Percentiles rank a stretch among this genome's conserved stretches.
These are phyloP conservation scores for Syrphus vitripennis DNA, from an alignment of 2,888 invertebrate genomes.

Conservation along the genomic window DNA sequence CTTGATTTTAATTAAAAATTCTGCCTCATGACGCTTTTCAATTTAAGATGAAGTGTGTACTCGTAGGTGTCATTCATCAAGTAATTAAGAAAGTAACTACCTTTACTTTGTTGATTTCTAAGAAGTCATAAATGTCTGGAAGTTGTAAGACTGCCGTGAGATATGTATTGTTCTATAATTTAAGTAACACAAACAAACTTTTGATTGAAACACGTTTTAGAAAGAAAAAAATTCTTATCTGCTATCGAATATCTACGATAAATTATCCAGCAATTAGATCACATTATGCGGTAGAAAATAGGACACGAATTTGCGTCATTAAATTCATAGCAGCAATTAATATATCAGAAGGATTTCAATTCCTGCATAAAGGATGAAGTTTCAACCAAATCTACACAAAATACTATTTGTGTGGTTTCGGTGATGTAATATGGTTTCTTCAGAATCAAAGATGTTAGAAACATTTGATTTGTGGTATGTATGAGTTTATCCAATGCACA, in stretches of 20 bases:
- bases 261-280: neutral
- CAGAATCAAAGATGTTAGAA: neutral
- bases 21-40: neutral
- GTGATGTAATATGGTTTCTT: neutral
- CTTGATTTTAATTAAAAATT: neutral
- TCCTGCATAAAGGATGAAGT: neutral
- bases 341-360: neutral
- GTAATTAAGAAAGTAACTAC: neutral
- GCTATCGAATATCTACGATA: neutral
- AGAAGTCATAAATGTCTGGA: neutral
- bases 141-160: neutral
- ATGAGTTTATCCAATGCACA: neutral
- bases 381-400: neutral
- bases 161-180: neutral
- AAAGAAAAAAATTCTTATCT: neutral
- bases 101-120: neutral
- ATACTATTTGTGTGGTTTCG: neutral
- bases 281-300: neutral
- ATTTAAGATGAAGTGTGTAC: neutral
- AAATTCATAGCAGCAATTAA: neutral
- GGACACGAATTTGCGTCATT: neutral
- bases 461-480: neutral
- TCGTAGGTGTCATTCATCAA: neutral
- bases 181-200: neutral
- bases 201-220: neutral